These are phyloP conservation scores for Palythoa caribaeorum DNA, from an alignment of 92 coral and sea anemone genomes.

Conservation along the genomic window DNA sequence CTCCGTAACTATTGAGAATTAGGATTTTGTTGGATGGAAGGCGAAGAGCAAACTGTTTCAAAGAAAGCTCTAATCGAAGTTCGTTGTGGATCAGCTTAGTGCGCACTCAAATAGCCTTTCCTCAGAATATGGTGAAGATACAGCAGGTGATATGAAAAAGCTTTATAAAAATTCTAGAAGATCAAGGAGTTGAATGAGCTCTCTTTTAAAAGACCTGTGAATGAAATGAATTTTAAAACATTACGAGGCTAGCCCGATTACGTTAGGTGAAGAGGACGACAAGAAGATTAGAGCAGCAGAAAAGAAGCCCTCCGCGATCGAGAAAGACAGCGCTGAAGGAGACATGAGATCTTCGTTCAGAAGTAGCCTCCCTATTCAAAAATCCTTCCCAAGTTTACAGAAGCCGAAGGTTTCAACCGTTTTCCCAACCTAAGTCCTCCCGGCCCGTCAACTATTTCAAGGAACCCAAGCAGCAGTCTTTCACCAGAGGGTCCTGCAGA, in stretches of 20 bases:
- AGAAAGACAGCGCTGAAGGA: not conserved
- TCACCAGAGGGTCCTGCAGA: not conserved
- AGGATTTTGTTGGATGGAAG: not conserved
- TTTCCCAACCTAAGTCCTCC: not conserved
- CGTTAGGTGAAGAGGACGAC: slow-evolving; percentile 11
- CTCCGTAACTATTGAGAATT: not conserved
- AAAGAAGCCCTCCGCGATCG: slow-evolving; percentile 32
- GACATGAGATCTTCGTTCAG: not conserved
- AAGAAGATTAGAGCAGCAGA: slow-evolving; percentile 44
- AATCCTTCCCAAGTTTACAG: not conserved
- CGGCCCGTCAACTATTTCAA: not conserved
- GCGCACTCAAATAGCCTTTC: not conserved
- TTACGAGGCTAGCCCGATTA: slow-evolving; percentile 29
- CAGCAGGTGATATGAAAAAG: not conserved
- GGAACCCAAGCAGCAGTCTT: not conserved
- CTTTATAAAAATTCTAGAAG: not conserved
- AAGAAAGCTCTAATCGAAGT: not conserved
- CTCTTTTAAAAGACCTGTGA: not conserved
- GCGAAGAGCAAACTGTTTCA: not conserved
- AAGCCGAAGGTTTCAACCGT: not conserved
- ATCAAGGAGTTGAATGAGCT: not conserved
- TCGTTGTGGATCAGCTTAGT: not conserved
- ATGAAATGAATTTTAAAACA: not conserved
- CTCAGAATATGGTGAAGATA: not conserved
- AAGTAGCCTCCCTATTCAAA: not conserved